Base-by-base conservation (phyloP, 2,888 invertebrate species). In the Osedax frankpressi region DNA sequence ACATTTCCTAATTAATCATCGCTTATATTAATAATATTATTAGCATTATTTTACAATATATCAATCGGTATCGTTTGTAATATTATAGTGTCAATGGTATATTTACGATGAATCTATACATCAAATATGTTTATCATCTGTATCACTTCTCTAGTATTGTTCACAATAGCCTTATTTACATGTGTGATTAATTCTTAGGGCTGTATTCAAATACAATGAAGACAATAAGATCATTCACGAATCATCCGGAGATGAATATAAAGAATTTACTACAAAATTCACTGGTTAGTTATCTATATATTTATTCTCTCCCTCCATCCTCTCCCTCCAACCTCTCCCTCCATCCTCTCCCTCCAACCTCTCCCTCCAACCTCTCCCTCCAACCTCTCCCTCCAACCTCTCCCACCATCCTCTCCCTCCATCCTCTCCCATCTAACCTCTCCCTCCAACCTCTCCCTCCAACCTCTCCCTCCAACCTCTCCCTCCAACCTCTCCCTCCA, bases 171-270 rank as follows among this genome's bases (percentile, higher is more conserved):
- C n/a, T n/a, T n/a, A n/a, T n/a, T n/a, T n/a, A n/a, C n/a, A n/a
- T n/a, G n/a, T n/a, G n/a, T n/a, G n/a, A n/a, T n/a, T n/a, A n/a
- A n/a, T n/a, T n/a, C n/a, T 28, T 85, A 90, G 90, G 90, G 89
- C 90, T 75, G 89, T 90, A 76, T 89, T 91, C 83, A 90, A 89
- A 84, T 90, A 90, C 82, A 89, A 90, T 73, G 90, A 89, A 0
- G 44, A 44, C 44, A 87, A 89, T 67, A 86, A 87, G 78, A 89
- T 91, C 77, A 84, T 89, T 60, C 88, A 89, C 80, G 87, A 89
- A 30, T 88, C 88, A 75, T 88, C 88, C 70, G 91, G 91, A 30
- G 87, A 87, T 76, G 88, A 89, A 80, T 90, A 90, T 84, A 87
- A 89, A 3, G 88, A 74, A 59, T 77, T 80, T 29, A 75, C 74